These are phyloP conservation scores for Strigamia crassipes DNA, from an alignment of 2,888 invertebrate genomes.

Conservation along the genomic window DNA sequence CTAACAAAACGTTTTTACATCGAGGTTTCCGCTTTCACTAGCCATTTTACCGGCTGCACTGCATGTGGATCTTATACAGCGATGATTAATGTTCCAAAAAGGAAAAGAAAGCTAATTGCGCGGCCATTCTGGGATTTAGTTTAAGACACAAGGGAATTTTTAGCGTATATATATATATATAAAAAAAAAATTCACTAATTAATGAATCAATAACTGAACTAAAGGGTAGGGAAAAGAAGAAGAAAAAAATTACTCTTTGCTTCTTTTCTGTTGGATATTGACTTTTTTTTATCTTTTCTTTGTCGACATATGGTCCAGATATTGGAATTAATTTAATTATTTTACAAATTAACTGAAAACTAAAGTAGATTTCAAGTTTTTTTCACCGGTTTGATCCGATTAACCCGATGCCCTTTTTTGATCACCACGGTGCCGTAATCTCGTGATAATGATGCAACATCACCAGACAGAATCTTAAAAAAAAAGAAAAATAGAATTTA, in stretches of 20 bases:
- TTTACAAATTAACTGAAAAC: not conserved
- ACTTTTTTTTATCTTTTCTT: not conserved
- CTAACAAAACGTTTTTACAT: not conserved
- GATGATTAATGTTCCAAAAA: slow-evolving; percentile 10
- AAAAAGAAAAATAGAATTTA: not conserved
- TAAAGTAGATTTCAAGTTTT: not conserved
- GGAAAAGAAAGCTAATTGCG: not conserved
- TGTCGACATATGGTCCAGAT: not conserved
- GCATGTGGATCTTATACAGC: not conserved
- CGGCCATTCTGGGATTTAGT: not conserved
- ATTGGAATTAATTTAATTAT: not conserved
- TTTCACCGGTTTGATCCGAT: not conserved
- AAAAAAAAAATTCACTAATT: not conserved
- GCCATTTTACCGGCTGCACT: not conserved
- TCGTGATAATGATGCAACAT: not conserved
- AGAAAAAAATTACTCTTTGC: not conserved
- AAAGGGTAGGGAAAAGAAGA: not conserved
- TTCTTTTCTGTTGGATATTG: not conserved
- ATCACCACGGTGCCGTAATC: not conserved
- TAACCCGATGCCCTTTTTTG: not conserved
- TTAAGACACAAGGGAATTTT: slow-evolving; percentile 10
- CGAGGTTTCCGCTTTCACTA: not conserved
- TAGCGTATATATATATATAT: not conserved
- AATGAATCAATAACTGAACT: not conserved
- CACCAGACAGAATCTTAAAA: not conserved